Evolutionary conservation across 2,797 vertebrate genomes (phyloP).

Genomic region (Sebastiscus tertius): DNA sequence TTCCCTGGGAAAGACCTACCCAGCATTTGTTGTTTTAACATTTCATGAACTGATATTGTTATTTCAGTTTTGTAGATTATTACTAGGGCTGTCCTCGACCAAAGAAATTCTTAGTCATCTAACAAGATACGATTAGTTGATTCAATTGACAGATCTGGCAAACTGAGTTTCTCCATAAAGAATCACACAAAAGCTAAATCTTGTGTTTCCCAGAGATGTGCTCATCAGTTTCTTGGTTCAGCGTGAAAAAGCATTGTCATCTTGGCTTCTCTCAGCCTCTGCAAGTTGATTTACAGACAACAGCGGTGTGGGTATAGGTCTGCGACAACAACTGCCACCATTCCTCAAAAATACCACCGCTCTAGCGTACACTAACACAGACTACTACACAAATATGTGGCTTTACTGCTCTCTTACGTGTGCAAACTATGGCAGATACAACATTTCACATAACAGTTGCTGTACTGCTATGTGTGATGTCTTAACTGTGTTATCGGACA

Average conservation of each 20-base stretch:
- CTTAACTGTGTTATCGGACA: slow-evolving; percentile 13
- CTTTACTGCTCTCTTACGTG: not conserved
- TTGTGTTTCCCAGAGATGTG: too few species aligned
- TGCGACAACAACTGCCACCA: slow-evolving; percentile 12
- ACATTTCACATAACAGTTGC: slow-evolving; percentile 7
- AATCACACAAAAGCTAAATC: too few species aligned
- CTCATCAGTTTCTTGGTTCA: too few species aligned
- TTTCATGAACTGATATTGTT: too few species aligned
- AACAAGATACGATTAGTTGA: too few species aligned
- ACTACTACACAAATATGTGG: slow-evolving; percentile 18
- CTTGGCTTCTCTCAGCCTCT: slow-evolving; percentile 3
- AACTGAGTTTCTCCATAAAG: too few species aligned
- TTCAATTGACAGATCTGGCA: too few species aligned
- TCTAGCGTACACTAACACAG: not conserved
- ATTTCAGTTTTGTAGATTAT: too few species aligned
- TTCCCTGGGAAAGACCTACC: not conserved
- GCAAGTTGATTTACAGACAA: slow-evolving; percentile 37
- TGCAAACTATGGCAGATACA: not conserved
- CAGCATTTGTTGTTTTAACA: not conserved
- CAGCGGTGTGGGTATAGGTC: not conserved
- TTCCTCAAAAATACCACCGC: not conserved
- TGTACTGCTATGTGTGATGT: slow-evolving; percentile 21
- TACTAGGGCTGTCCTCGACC: too few species aligned
- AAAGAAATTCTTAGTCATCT: too few species aligned
- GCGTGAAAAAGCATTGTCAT: not conserved